phyloP scores from a whole-genome alignment of 92 coral and sea anemone genomes.

The Muricea muricata region DNA sequence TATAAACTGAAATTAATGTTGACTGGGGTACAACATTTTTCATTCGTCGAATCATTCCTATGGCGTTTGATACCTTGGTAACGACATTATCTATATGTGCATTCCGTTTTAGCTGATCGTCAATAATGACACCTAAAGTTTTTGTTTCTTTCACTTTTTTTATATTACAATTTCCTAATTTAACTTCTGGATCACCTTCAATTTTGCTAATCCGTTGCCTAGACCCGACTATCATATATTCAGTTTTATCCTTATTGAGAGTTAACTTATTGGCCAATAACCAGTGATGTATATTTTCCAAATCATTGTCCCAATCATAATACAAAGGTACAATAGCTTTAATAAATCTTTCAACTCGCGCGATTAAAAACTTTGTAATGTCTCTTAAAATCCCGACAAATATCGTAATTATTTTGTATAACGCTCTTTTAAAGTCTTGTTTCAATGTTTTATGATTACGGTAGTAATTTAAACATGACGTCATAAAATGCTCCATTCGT shows the following conservation, averaged over 20 bases:
- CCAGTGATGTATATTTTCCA: constrained; percentile 19
- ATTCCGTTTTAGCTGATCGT: constrained; percentile 1
- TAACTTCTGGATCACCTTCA: not conserved
- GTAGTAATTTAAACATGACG: too few relatives aligned
- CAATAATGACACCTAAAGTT: constrained; percentile 1
- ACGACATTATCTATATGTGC: not conserved
- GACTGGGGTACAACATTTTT: not conserved
- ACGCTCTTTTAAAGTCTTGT: too few relatives aligned
- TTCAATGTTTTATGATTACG: too few relatives aligned
- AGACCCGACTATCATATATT: constrained; percentile 4
- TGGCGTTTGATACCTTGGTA: not conserved
- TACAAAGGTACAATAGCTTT: too few relatives aligned
- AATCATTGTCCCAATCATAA: too few relatives aligned
- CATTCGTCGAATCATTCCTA: constrained; percentile 16
- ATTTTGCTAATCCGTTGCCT: not conserved
- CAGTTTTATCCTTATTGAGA: constrained; percentile 5
- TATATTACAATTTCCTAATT: not conserved
- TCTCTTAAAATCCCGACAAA: too few relatives aligned
- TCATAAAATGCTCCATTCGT: too few relatives aligned
- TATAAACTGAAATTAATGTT: not conserved
- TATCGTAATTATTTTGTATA: too few relatives aligned
- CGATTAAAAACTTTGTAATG: too few relatives aligned
- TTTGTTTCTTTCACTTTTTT: not conserved
- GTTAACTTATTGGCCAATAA: not conserved
- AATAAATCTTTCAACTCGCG: too few relatives aligned